phyloP scores from a whole-genome alignment of 1,140 invertebrate genomes.

The Thalassaphorura encarpata region DNA sequence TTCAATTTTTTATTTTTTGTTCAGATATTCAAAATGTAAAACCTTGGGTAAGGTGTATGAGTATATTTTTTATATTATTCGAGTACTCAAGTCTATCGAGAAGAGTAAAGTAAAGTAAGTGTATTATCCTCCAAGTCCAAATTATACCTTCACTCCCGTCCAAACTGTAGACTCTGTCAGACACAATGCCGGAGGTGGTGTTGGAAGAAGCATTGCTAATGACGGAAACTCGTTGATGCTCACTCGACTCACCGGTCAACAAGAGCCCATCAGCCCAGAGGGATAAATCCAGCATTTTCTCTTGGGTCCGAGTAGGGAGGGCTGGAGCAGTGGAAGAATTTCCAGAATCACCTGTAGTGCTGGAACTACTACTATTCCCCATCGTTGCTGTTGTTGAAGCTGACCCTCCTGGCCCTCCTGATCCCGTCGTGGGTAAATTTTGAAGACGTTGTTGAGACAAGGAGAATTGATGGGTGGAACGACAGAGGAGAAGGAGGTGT shows the following conservation, averaged over 20 bases:
- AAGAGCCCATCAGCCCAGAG: constrained; percentile 31
- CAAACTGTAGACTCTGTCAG: constrained; percentile 84
- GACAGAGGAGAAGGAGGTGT: constrained; percentile 74
- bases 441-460: constrained; percentile 51
- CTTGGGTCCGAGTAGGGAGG: constrained; percentile 33
- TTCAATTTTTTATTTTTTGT: no score
- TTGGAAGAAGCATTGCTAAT: constrained; percentile 86
- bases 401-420: neutral
- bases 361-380: constrained; percentile 16
- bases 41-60: no score
- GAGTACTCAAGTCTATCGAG: no score
- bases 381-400: neutral
- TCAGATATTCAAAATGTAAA: no score
- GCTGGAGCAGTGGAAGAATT: constrained; percentile 21
- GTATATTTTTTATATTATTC: no score
- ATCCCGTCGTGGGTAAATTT: neutral
- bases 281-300: constrained; percentile 31
- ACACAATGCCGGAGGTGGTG: constrained; percentile 88
- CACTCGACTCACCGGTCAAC: constrained; percentile 24
- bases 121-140: no score
- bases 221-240: constrained; percentile 75
- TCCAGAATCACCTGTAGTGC: constrained; percentile 23
- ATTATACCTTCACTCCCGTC: constrained; percentile 60
- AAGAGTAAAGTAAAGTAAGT: no score
- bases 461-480: constrained; percentile 86